Conservation (phyloP, 2,113 vertebrate genomes). For the Colaptes auratus region DNA sequence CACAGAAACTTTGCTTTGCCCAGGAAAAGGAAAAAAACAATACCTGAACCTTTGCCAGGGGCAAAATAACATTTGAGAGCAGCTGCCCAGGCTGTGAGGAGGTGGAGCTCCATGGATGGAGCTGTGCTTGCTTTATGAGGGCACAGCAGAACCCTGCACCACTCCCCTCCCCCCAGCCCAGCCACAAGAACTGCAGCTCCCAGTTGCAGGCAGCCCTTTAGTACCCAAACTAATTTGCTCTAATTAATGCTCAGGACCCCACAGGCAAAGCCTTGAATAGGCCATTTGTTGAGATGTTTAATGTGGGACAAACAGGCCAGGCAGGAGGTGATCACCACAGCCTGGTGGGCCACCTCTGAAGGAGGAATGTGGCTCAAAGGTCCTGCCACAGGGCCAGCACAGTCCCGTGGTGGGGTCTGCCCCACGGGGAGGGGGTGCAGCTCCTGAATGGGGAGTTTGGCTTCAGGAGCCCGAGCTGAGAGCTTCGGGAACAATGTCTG, state of each 20-base stretch:
- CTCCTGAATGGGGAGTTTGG: not conserved
- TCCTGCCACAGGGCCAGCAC: fast-evolving
- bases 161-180: not conserved
- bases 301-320: no score
- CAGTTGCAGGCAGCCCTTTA: slow-evolving; percentile 63
- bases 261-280: slow-evolving; percentile 51
- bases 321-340: no score
- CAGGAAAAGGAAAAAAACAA: not conserved
- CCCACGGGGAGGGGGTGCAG: not conserved
- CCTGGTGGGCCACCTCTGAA: not conserved
- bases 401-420: not conserved
- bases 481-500: not conserved
- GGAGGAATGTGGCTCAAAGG: fast-evolving
- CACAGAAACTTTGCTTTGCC: not conserved
- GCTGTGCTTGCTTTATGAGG: not conserved
- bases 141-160: not conserved
- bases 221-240: slow-evolving; percentile 32
- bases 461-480: not conserved
- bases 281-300: not conserved
- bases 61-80: not conserved
- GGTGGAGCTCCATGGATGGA: not conserved
- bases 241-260: slow-evolving; percentile 49
- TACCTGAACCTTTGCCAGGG: not conserved
- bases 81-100: not conserved
- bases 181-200: slow-evolving; percentile 45